Evolutionary conservation across 2,888 invertebrate genomes (phyloP).

Genomic region (Drosophila neotestacea): DNA sequence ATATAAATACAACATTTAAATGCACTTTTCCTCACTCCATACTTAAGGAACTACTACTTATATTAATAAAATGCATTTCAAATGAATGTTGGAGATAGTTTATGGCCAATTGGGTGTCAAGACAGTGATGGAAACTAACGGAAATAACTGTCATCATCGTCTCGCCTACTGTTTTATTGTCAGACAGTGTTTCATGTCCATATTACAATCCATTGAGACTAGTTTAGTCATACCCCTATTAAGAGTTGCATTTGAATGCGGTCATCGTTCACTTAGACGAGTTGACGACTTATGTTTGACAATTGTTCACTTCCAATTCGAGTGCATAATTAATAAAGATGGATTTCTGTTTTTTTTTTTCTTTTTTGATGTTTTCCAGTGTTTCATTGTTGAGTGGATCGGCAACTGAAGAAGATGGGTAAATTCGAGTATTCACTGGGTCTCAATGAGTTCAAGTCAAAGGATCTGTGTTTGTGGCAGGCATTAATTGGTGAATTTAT

Average conservation of each 20-base stretch:
- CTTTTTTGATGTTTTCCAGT: slow-evolving; percentile 36
- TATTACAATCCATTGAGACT: slow-evolving; percentile 5
- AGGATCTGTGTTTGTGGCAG: slow-evolving; percentile 89
- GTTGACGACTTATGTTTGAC: slow-evolving; percentile 36
- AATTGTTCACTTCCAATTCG: slow-evolving; percentile 58
- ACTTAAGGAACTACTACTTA: background rate
- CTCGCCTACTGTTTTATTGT: slow-evolving; percentile 4
- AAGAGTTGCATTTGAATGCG: slow-evolving; percentile 52
- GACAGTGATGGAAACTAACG: slow-evolving; percentile 32
- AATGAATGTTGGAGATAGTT: slow-evolving; percentile 22
- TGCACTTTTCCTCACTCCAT: background rate
- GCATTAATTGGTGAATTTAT: slow-evolving; percentile 94
- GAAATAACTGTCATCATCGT: slow-evolving; percentile 38
- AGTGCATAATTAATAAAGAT: slow-evolving; percentile 42
- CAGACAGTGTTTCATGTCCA: slow-evolving; percentile 1
- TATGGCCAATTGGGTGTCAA: slow-evolving; percentile 45
- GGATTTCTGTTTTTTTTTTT: background rate
- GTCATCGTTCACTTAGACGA: slow-evolving; percentile 50
- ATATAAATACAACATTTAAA: background rate
- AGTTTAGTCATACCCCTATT: slow-evolving; percentile 36
- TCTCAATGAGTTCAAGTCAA: slow-evolving; percentile 89
- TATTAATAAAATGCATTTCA: background rate
- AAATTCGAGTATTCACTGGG: slow-evolving; percentile 88
- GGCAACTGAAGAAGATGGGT: slow-evolving; percentile 81
- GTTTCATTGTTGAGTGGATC: slow-evolving; percentile 30